Evolutionary conservation across 2,797 vertebrate species (phyloP).

Genomic region (Sparidentex hasta): DNA sequence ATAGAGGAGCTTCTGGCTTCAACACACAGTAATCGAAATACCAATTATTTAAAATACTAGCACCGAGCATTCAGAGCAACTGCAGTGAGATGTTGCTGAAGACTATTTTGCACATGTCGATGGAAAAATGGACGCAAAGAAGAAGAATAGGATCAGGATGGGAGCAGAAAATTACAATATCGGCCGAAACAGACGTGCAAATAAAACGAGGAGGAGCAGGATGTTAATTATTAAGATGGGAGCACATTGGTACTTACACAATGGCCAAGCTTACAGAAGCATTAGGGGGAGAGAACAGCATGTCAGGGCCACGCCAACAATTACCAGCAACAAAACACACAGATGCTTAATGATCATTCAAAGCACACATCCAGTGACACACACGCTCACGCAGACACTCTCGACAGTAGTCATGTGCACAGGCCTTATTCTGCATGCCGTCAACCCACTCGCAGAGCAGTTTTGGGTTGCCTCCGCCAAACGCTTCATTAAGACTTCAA

Average conservation of each 20-base stretch:
- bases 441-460: constrained; percentile 25
- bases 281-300: constrained; percentile 85
- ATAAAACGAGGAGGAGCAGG: constrained; percentile 42
- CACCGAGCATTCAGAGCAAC: constrained; percentile 1
- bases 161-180: constrained; percentile 32
- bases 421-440: constrained; percentile 35
- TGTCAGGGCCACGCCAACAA: constrained; percentile 83
- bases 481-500: constrained; percentile 65
- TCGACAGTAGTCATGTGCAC: constrained; percentile 19
- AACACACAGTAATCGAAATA: constrained; percentile 1
- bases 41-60: constrained; percentile 3
- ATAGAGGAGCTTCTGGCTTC: background rate
- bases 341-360: constrained; percentile 71
- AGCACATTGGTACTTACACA: constrained; percentile 93
- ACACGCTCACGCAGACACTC: constrained; percentile 39
- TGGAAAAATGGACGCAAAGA: background rate
- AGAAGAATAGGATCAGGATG: constrained; percentile 16
- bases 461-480: constrained; percentile 39
- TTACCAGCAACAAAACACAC: constrained; percentile 70
- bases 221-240: constrained; percentile 61
- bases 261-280: constrained; percentile 96
- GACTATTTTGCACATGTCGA: constrained; percentile 1
- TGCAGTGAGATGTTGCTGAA: background rate
- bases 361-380: constrained; percentile 28
- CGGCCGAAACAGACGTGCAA: constrained; percentile 38